Percentiles rank a stretch among this genome's conserved stretches.
Conservation (phyloP, 2,797 vertebrate genomes). For the Pempheris klunzingeri region DNA sequence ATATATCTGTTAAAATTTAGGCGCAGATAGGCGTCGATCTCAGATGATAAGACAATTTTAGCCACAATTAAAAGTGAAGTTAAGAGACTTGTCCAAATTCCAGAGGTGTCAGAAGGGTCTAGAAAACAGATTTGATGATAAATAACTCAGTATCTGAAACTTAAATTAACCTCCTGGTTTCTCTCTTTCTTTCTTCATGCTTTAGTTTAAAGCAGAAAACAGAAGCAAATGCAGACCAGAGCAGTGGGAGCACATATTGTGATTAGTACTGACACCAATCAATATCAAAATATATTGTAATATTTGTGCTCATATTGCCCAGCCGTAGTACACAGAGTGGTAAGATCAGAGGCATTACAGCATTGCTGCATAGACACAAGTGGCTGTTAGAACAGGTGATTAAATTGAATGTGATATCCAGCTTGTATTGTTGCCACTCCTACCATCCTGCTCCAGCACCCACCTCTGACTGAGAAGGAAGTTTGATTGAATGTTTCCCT, state of each 20-base stretch:
- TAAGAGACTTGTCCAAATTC: neutral
- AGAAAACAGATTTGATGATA: constrained; percentile 37
- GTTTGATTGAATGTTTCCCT: constrained; percentile 82
- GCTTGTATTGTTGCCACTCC: constrained; percentile 75
- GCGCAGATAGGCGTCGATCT: neutral
- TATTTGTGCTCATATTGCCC: constrained; percentile 72
- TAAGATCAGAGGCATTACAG: constrained; percentile 77
- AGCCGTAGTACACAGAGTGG: constrained; percentile 54
- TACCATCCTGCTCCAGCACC: constrained; percentile 70
- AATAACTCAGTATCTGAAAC: constrained; percentile 24
- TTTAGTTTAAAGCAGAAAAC: constrained; percentile 38
- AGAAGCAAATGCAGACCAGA: constrained; percentile 18
- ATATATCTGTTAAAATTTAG: neutral
- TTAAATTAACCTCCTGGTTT: constrained; percentile 10
- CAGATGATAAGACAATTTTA: neutral
- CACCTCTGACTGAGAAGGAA: constrained; percentile 74
- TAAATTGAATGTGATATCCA: constrained; percentile 78
- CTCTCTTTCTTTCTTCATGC: constrained; percentile 22
- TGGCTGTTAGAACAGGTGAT: constrained; percentile 73
- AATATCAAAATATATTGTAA: constrained; percentile 75
- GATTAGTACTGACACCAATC: constrained; percentile 71
- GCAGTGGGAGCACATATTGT: constrained; percentile 15
- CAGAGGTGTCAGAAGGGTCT: constrained; percentile 3
- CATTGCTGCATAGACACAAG: constrained; percentile 61
- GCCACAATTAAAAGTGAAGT: constrained; percentile 1